A percentile compares a stretch with the other conserved stretches of the same genome.
phyloP scores from a whole-genome alignment of 64 coral and sea anemone species.

The Stichodactyla helianthus region DNA sequence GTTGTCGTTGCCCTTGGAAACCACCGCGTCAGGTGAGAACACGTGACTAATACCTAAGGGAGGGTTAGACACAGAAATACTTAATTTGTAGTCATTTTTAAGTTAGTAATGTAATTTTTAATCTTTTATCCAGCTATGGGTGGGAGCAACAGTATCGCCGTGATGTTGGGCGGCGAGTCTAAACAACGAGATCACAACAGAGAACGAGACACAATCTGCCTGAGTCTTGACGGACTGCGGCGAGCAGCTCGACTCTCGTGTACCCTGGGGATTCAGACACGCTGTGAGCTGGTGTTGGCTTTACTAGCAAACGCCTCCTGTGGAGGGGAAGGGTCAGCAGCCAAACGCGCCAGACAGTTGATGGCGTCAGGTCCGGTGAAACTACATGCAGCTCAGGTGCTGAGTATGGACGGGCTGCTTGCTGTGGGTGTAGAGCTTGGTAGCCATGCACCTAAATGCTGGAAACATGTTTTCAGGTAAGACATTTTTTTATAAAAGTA shows the following conservation, averaged over 20 bases:
- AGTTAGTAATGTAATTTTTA: background rate
- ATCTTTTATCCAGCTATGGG: conserved; percentile 13
- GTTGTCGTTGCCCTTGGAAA: conserved; percentile 83
- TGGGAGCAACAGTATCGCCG: conserved; percentile 55
- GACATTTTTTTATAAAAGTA: background rate
- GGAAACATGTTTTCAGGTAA: conserved; percentile 99
- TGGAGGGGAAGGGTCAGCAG: conserved; percentile 57
- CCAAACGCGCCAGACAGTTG: conserved; percentile 48
- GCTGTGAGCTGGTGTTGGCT: conserved; percentile 88
- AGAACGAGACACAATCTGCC: conserved; percentile 91
- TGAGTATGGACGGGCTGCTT: conserved; percentile 95
- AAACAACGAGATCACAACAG: conserved; percentile 81
- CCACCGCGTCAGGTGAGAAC: conserved; percentile 54
- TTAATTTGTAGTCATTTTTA: background rate
- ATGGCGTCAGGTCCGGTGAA: conserved; percentile 36
- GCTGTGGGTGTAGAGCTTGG: conserved; percentile 92
- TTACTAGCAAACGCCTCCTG: conserved; percentile 92
- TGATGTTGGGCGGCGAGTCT: conserved; percentile 81
- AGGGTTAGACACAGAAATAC: background rate
- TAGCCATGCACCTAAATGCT: conserved; percentile 95
- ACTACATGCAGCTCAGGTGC: conserved; percentile 90
- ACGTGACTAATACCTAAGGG: background rate
- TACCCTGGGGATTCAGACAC: conserved; percentile 91
- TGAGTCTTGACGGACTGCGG: conserved; percentile 87
- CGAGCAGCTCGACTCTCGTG: conserved; percentile 85